phyloP scores from a whole-genome alignment of 2,113 vertebrate genomes.

The Nipponia nippon region DNA sequence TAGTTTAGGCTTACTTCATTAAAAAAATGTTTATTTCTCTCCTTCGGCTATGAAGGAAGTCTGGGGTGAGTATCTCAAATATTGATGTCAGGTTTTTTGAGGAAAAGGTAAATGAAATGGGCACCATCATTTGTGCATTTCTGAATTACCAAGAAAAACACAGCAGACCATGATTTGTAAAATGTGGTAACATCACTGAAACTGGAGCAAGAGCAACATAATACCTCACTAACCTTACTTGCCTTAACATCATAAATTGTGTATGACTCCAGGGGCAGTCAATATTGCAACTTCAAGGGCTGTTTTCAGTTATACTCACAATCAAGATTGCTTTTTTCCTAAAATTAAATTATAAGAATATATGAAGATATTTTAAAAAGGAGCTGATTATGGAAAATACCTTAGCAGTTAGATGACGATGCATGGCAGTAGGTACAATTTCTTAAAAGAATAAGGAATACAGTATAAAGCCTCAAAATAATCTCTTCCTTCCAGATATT shows the following conservation, averaged over 20 bases:
- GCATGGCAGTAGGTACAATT: not conserved
- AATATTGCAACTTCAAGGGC: not conserved
- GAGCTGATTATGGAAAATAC: not conserved
- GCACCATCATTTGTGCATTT: not conserved
- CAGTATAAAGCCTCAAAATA: not conserved
- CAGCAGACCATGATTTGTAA: not conserved
- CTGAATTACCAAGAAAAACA: not conserved
- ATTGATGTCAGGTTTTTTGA: not conserved
- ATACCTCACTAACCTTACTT: not conserved
- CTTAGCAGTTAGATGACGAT: constrained; percentile 13
- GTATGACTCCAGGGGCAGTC: not conserved
- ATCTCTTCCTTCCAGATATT: not conserved
- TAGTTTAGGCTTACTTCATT: not conserved
- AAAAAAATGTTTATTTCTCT: not conserved
- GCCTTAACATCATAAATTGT: not conserved
- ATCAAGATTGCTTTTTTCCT: not conserved
- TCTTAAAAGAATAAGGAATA: constrained; percentile 19
- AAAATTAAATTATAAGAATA: not conserved
- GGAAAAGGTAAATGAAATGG: not conserved
- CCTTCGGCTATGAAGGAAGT: not conserved
- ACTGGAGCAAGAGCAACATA: not conserved
- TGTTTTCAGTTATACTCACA: not conserved
- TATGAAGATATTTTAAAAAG: not conserved
- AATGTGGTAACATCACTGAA: not conserved
- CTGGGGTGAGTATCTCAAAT: not conserved